phyloP scores from a whole-genome alignment of 2,888 invertebrate genomes.

The Perithous albicinctus region DNA sequence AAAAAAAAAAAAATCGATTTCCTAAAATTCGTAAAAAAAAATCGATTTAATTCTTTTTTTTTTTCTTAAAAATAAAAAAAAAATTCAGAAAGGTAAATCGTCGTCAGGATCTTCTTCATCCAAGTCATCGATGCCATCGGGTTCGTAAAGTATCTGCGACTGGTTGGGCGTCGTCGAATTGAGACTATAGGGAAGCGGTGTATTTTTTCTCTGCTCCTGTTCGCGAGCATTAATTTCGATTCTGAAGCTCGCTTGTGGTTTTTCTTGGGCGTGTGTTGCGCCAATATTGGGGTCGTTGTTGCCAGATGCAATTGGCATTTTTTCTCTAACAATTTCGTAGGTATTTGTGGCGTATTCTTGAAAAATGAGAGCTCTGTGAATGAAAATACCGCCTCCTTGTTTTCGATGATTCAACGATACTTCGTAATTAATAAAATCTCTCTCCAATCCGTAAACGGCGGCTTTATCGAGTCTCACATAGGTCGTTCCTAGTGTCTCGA shows the following conservation, averaged over 20 bases:
- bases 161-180: constrained; percentile 67
- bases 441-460: constrained; percentile 27
- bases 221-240: constrained; percentile 80
- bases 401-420: constrained; percentile 75
- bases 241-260: constrained; percentile 79
- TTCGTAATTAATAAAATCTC: constrained; percentile 71
- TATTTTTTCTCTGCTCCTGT: constrained; percentile 79
- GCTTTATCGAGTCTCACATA: constrained; percentile 76
- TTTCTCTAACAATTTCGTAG: constrained; percentile 74
- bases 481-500: constrained; percentile 80
- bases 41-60: constrained; percentile 35
- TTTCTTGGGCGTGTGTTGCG: constrained; percentile 48
- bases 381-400: constrained; percentile 75
- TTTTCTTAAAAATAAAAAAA: constrained; percentile 2
- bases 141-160: constrained; percentile 89
- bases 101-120: constrained; percentile 96
- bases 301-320: constrained; percentile 31
- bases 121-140: constrained; percentile 92
- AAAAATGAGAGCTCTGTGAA: constrained; percentile 73
- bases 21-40: no score
- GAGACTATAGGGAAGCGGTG: constrained; percentile 78
- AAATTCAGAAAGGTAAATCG: constrained; percentile 90
- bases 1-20: no score
- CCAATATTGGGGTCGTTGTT: constrained; percentile 29
- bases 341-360: constrained; percentile 73